Evolutionary conservation across 2,797 vertebrate genomes (phyloP).

Genomic region (Hyperoplus lanceolatus): DNA sequence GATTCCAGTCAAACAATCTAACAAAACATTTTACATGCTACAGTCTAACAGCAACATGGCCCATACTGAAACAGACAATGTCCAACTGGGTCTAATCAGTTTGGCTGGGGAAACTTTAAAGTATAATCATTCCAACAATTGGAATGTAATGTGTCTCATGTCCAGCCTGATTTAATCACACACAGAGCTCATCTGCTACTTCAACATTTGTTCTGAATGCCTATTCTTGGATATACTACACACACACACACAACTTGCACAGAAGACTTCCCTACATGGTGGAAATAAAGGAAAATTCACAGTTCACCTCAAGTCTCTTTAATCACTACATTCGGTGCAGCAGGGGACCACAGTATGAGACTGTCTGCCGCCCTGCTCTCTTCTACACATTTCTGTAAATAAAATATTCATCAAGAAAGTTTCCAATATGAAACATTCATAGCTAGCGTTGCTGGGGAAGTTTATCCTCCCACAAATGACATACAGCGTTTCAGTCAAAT

Average conservation of each 20-base stretch:
- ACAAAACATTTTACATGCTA: neutral
- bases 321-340: conserved; percentile 24
- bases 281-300: conserved; percentile 7
- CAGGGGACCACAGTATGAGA: conserved; percentile 26
- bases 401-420: conserved; percentile 73
- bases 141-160: neutral
- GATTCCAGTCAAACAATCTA: neutral
- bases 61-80: neutral
- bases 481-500: conserved; percentile 46
- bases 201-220: neutral
- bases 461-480: conserved; percentile 39
- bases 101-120: neutral
- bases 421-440: conserved; percentile 77
- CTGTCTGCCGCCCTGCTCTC: conserved; percentile 42
- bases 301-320: conserved; percentile 32
- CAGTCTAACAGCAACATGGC: neutral
- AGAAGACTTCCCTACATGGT: neutral
- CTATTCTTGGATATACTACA: neutral
- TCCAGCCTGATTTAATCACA: neutral
- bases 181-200: neutral
- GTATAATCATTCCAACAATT: neutral
- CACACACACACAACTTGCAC: neutral
- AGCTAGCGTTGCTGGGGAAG: conserved; percentile 33
- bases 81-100: neutral
- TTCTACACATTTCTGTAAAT: conserved; percentile 60